Evolutionary conservation across 2,113 vertebrate genomes (phyloP).

Genomic region (Morone saxatilis): DNA sequence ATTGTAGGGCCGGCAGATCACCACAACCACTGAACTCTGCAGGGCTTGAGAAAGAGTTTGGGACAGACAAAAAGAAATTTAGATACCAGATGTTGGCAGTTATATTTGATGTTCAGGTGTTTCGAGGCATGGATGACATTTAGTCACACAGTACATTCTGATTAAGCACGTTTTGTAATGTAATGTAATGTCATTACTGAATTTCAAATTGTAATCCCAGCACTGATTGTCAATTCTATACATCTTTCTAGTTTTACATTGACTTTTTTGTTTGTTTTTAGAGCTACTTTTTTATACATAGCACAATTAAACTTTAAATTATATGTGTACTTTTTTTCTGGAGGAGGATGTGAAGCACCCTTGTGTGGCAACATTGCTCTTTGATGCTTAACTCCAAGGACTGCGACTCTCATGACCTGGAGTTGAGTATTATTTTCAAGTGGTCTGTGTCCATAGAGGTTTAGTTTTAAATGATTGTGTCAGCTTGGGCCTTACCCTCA

Average conservation of each 20-base stretch:
- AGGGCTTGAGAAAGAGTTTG: background rate
- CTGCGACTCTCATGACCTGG: conserved; percentile 17
- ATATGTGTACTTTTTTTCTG: background rate
- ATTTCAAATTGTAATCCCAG: too few species aligned
- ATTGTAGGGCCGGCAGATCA: conserved; percentile 20
- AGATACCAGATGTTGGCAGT: background rate
- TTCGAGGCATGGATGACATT: too few species aligned
- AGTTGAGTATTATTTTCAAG: conserved; percentile 45
- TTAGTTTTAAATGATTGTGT: conserved; percentile 48
- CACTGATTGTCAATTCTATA: too few species aligned
- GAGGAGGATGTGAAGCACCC: background rate
- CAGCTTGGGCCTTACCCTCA: conserved; percentile 35
- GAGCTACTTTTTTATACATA: too few species aligned
- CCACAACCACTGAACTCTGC: conserved; percentile 19
- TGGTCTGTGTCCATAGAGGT: conserved; percentile 29
- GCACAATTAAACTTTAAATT: background rate
- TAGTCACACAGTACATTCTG: too few species aligned
- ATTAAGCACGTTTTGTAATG: too few species aligned
- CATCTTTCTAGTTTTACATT: too few species aligned
- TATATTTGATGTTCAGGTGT: background rate
- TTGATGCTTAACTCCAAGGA: background rate
- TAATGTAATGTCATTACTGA: too few species aligned
- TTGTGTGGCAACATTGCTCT: too few species aligned
- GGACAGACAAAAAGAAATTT: background rate
- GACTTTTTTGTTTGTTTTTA: too few species aligned